A percentile compares a stretch with the other conserved stretches of the same genome.
Evolutionary conservation across 2,797 vertebrate species (phyloP).

Genomic region (Pempheris klunzingeri): DNA sequence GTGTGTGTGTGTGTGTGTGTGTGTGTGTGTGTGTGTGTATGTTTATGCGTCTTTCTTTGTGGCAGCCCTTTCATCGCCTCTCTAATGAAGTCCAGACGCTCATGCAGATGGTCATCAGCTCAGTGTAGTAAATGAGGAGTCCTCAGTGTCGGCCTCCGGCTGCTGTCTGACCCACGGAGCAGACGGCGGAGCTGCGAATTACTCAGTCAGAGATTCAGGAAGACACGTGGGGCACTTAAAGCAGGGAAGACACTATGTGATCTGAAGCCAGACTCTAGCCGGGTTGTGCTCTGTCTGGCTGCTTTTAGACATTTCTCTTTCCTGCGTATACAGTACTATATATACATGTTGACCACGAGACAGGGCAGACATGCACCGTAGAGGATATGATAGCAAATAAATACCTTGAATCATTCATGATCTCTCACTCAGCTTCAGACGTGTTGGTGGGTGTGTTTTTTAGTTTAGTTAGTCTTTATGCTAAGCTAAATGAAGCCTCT

Average conservation of each 20-base stretch:
- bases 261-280: neutral
- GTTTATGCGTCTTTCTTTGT: slow-evolving; percentile 22
- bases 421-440: neutral
- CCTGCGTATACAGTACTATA: neutral
- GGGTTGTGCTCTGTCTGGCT: neutral
- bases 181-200: slow-evolving; percentile 18
- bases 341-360: neutral
- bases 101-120: slow-evolving; percentile 67
- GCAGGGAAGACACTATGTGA: neutral
- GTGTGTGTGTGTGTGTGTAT: slow-evolving; percentile 14
- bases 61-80: slow-evolving; percentile 51
- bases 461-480: neutral
- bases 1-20: slow-evolving; percentile 6
- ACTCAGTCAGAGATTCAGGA: neutral
- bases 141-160: slow-evolving; percentile 38
- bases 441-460: neutral
- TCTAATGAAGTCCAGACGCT: slow-evolving; percentile 71
- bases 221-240: neutral
- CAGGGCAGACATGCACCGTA: neutral
- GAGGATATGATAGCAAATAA: no score
- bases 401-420: neutral
- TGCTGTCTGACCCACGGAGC: slow-evolving; percentile 45
- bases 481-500: neutral
- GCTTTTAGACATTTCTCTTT: neutral
- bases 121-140: slow-evolving; percentile 56